Percentiles rank a stretch among this genome's conserved stretches.
phyloP scores from a whole-genome alignment of 2,113 vertebrate genomes.

The Corynorhinus townsendii region DNA sequence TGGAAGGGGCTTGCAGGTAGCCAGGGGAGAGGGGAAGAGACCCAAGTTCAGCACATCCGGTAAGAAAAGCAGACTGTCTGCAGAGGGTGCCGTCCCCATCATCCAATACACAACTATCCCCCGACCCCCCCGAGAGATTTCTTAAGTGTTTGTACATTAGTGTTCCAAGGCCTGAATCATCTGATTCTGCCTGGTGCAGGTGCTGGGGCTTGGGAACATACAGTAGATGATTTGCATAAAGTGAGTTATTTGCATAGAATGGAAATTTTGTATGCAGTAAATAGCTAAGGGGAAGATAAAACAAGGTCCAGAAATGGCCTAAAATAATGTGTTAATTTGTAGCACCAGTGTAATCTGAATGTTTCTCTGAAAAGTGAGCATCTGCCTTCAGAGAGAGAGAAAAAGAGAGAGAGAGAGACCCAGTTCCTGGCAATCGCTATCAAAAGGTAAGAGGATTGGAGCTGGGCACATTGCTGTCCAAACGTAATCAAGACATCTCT shows the following conservation, averaged over 20 bases:
- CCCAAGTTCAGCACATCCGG: background rate
- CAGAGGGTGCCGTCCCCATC: background rate
- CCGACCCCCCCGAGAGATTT: slow-evolving; percentile 16
- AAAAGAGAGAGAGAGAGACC: background rate
- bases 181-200: slow-evolving; percentile 38
- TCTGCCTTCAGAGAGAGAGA: slow-evolving; percentile 13
- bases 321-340: slow-evolving; percentile 63
- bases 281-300: slow-evolving; percentile 63
- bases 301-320: slow-evolving; percentile 57
- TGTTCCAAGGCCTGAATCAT: slow-evolving; percentile 44
- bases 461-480: background rate
- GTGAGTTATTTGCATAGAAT: slow-evolving; percentile 60
- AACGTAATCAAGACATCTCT: background rate
- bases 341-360: slow-evolving; percentile 2
- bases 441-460: background rate
- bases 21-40: background rate
- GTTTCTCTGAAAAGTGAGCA: slow-evolving; percentile 18
- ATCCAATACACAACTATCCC: background rate
- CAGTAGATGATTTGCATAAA: slow-evolving; percentile 59
- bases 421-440: background rate
- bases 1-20: slow-evolving; percentile 60
- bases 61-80: background rate
- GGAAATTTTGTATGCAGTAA: slow-evolving; percentile 65
- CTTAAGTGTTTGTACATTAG: slow-evolving; percentile 55
- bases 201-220: slow-evolving; percentile 52